Conservation (phyloP, 53 echinoderm and acorn worm genomes). For the Astropecten irregularis region DNA sequence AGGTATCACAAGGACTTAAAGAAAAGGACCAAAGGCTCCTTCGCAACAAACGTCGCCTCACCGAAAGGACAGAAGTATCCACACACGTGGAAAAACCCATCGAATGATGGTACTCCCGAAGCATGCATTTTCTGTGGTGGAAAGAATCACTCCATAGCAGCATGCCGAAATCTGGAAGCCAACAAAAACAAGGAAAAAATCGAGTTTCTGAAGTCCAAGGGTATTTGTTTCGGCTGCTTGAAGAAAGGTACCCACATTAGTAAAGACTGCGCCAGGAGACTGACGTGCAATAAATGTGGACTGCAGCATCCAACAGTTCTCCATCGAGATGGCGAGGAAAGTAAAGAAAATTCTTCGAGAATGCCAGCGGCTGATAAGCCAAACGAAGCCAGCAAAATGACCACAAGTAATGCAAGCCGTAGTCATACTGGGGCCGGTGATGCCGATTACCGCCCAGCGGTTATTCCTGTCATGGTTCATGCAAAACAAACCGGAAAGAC, state of each 20-base stretch:
- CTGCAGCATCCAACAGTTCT: constrained; percentile 15
- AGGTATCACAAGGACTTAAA: too few species aligned
- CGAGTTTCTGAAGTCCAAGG: constrained; percentile 13
- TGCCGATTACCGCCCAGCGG: background rate
- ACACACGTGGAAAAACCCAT: too few species aligned
- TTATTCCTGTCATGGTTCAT: constrained; percentile 1
- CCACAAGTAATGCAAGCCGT: constrained; percentile 16
- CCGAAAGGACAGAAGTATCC: too few species aligned
- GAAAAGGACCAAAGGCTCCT: too few species aligned
- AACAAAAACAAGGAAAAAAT: constrained; percentile 31
- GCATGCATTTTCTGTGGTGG: too few species aligned
- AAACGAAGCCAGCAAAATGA: background rate
- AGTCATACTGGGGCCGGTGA: constrained; percentile 1
- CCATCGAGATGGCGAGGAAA: constrained; percentile 1
- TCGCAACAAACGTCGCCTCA: too few species aligned
- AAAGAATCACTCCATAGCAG: too few species aligned
- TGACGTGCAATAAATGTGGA: constrained; percentile 1
- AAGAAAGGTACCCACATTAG: background rate
- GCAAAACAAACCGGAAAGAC: constrained; percentile 10
- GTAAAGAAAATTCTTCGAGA: background rate
- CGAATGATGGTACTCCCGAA: too few species aligned
- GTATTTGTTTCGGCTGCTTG: constrained; percentile 51
- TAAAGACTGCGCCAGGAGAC: constrained; percentile 1
- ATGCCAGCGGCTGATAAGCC: background rate
- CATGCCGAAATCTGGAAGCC: background rate